These are phyloP conservation scores for Trachelus tabidus DNA, from an alignment of 2,888 invertebrate species.

Conservation along the genomic window DNA sequence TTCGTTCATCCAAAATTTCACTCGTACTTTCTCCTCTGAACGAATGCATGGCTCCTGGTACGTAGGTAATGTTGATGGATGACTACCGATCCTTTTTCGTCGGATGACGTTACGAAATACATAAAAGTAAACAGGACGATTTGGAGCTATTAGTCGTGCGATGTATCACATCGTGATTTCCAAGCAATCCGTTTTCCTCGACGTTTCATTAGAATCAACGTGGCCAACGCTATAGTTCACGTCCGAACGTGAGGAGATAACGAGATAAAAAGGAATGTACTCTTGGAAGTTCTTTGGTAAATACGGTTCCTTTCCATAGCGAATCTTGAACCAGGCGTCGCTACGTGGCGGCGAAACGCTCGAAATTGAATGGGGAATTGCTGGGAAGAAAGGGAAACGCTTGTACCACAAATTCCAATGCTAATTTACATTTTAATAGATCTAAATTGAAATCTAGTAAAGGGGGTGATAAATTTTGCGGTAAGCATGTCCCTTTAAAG, in stretches of 20 bases:
- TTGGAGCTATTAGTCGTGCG: not conserved
- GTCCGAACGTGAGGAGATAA: not conserved
- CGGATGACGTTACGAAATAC: constrained; percentile 25
- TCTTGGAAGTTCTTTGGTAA: not conserved
- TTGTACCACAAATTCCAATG: constrained; percentile 38
- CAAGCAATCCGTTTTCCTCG: not conserved
- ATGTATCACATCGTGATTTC: not conserved
- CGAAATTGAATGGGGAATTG: not conserved
- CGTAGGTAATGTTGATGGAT: constrained; percentile 41
- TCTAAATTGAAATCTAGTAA: constrained; percentile 53
- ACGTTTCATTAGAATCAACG: not conserved
- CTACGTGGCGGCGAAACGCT: not conserved
- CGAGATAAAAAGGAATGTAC: not conserved
- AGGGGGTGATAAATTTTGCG: constrained; percentile 38
- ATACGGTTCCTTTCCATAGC: constrained; percentile 19
- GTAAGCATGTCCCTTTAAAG: constrained; percentile 30
- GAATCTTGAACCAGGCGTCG: constrained; percentile 15
- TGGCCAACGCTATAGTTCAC: not conserved
- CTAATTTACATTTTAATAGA: constrained; percentile 55
- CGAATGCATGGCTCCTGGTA: not conserved
- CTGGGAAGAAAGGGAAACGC: constrained; percentile 27
- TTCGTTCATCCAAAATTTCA: not conserved
- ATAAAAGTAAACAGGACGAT: constrained; percentile 41
- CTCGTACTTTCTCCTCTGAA: not conserved
- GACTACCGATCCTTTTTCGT: constrained; percentile 18